These are phyloP conservation scores for Macrostomum cliftonense DNA, from an alignment of 2,888 invertebrate genomes.

Conservation along the genomic window DNA sequence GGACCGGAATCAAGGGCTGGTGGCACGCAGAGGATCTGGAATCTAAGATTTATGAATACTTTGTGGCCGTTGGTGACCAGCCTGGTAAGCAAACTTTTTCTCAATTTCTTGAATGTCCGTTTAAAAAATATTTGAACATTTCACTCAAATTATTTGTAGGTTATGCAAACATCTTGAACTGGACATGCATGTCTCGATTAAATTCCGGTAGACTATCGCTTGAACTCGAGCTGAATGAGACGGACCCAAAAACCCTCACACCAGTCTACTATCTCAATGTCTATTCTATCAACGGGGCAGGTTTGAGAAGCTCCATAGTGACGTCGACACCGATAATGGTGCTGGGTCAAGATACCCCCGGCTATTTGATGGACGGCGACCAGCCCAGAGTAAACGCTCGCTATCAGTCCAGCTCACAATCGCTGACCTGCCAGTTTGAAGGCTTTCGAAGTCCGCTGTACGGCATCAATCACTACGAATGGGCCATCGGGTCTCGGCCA, in stretches of 20 bases:
- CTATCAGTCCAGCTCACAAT: conserved; percentile 14
- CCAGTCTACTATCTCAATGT: conserved; percentile 20
- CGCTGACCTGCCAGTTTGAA: conserved; percentile 17
- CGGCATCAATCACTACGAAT: conserved; percentile 17
- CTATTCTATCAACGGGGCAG: conserved; percentile 14
- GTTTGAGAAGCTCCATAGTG: conserved; percentile 7
- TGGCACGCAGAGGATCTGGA: conserved; percentile 17
- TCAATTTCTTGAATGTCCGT: no score
- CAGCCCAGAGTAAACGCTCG: conserved; percentile 15
- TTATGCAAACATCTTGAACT: not conserved
- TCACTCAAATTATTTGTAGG: no score
- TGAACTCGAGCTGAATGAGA: conserved; percentile 1
- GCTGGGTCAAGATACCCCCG: conserved; percentile 13
- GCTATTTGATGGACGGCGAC: conserved; percentile 10
- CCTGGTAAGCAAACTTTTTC: conserved; percentile 14
- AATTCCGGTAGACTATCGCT: not conserved
- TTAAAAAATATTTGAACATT: no score
- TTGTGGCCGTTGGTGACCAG: conserved; percentile 17
- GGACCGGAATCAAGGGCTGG: conserved; percentile 16
- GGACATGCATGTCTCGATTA: not conserved
- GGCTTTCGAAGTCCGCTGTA: conserved; percentile 17
- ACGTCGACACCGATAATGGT: conserved; percentile 16
- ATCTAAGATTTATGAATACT: conserved; percentile 15
- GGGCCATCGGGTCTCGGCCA: conserved; percentile 19
- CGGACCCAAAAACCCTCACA: not conserved